phyloP scores from a whole-genome alignment of 2,797 vertebrate species.

The Dromococcyx pavoninus region DNA sequence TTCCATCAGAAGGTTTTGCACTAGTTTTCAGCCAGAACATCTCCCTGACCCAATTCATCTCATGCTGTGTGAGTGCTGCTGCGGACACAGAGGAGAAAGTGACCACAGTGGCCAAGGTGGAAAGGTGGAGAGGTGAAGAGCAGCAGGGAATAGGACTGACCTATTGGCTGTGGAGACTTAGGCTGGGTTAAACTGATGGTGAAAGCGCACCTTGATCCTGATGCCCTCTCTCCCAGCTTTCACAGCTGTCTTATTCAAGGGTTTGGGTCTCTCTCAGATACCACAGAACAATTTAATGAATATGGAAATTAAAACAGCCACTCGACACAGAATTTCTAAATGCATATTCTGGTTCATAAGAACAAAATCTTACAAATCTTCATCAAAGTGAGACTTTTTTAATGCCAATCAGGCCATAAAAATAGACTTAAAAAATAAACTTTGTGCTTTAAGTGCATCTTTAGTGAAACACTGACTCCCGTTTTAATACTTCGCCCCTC shows the following conservation, averaged over 20 bases:
- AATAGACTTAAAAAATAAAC: neutral
- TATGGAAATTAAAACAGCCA: slow-evolving; percentile 7
- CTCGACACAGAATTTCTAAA: slow-evolving; percentile 9
- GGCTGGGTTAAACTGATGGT: neutral
- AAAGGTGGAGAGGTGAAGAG: neutral
- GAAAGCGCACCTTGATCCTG: neutral
- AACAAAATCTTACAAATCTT: slow-evolving; percentile 14
- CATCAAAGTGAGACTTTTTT: neutral
- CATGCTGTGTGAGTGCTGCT: neutral
- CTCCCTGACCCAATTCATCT: neutral
- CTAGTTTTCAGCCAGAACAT: neutral
- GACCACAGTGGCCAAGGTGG: neutral
- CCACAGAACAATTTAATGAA: neutral
- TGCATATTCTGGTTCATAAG: neutral
- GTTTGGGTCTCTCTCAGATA: neutral
- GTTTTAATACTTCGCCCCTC: neutral
- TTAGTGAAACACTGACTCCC: neutral
- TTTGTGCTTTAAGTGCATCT: neutral
- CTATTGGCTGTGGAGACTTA: neutral
- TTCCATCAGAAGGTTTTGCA: neutral
- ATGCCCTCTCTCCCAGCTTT: neutral
- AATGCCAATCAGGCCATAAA: neutral
- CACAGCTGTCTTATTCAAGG: neutral
- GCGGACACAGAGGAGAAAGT: neutral
- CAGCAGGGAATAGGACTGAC: neutral